These are phyloP conservation scores for Cheiracanthium punctorium DNA, from an alignment of 2,888 invertebrate species.

Conservation along the genomic window DNA sequence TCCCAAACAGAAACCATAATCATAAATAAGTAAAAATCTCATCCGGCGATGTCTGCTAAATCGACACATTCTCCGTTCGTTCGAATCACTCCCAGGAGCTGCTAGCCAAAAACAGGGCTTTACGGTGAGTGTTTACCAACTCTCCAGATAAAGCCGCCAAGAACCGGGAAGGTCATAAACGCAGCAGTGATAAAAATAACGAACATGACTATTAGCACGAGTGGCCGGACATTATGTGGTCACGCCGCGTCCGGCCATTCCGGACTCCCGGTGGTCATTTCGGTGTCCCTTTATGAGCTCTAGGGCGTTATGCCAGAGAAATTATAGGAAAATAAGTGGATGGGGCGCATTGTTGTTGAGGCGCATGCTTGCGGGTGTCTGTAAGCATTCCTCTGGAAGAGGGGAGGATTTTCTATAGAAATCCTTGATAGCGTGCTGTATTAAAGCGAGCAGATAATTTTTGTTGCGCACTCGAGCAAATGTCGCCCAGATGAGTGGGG, in stretches of 20 bases:
- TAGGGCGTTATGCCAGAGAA: conserved; percentile 20
- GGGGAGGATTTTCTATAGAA: neutral
- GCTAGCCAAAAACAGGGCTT: neutral
- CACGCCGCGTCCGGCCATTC: conserved; percentile 25
- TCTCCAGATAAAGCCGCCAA: neutral
- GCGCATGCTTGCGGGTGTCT: neutral
- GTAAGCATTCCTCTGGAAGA: neutral
- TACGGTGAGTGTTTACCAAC: neutral
- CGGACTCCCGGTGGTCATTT: neutral
- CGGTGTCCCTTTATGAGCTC: conserved; percentile 18
- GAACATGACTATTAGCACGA: conserved; percentile 31
- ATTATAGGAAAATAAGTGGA: conserved; percentile 52
- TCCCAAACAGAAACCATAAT: neutral
- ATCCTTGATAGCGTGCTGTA: neutral
- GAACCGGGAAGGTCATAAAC: conserved; percentile 38
- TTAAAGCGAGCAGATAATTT: neutral
- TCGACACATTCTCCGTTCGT: neutral
- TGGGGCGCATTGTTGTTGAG: neutral
- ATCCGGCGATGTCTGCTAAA: neutral
- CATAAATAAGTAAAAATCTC: neutral
- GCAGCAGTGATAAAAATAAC: conserved; percentile 31
- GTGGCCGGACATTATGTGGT: conserved; percentile 9
- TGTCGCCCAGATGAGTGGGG: too few relatives aligned
- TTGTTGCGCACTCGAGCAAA: neutral
- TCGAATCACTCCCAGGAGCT: neutral